phyloP scores from a whole-genome alignment of 2,888 invertebrate species.

The Drosophila melanocephala region DNA sequence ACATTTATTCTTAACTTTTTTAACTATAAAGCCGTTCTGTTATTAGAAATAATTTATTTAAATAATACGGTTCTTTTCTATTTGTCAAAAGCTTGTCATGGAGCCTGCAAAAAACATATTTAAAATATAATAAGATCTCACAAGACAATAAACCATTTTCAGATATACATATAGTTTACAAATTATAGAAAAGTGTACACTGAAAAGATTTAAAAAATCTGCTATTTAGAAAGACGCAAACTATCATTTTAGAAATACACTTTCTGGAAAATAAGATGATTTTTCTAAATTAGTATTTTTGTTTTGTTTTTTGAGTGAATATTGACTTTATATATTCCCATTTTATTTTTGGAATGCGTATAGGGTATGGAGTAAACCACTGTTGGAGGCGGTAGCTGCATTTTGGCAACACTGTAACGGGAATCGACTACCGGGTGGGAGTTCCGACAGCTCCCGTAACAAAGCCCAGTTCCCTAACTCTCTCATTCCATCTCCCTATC shows the following conservation, averaged over 20 bases:
- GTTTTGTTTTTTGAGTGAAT: neutral
- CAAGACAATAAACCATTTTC: neutral
- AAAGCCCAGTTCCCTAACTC: neutral
- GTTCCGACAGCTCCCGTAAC: slow-evolving; percentile 8
- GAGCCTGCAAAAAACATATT: neutral
- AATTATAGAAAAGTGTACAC: rapidly evolving
- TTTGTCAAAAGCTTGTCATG: neutral
- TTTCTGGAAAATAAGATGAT: neutral
- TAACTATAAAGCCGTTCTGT: neutral
- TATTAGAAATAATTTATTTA: neutral
- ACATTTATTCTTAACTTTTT: neutral
- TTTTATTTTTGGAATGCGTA: neutral
- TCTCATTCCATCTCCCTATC: too few relatives aligned
- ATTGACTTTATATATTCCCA: neutral
- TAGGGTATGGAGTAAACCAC: slow-evolving; percentile 1
- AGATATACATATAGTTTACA: neutral
- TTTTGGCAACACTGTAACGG: slow-evolving; percentile 44
- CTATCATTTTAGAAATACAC: neutral
- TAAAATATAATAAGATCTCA: neutral
- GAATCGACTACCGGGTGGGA: slow-evolving; percentile 5
- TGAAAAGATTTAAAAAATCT: neutral
- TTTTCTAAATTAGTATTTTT: neutral
- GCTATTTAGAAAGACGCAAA: neutral
- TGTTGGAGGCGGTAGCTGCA: slow-evolving; percentile 30
- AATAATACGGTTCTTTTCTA: neutral